Evolutionary conservation across 1,140 invertebrate species (phyloP), one percentile per base, ranked within the genome.

Genomic region (Musca vetustissima): DNA sequence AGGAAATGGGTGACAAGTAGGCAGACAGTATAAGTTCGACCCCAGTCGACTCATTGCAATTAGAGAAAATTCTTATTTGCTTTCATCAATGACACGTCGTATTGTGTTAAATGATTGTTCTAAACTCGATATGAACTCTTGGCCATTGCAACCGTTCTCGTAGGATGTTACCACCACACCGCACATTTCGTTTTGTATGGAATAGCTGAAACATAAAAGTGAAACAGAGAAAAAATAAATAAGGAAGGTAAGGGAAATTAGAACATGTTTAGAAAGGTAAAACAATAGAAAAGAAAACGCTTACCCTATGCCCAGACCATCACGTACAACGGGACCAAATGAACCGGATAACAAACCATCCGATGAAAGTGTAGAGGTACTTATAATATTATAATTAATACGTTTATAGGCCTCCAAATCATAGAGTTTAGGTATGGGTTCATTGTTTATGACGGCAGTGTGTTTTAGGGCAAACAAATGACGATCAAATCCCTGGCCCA

Each of bases 401-500:
- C 84, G 85, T 28, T 86, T 82, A 80, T 97, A 98, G 47, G 91
- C 90, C 64, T 90, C 88, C 79, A 97, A 94, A 66, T 87, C 83
- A 81, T 90, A 98, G 59, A 98, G 80, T 8, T 85, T 85, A 4
- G 92, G 91, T 24, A 87, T 72, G 0, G 83, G 76, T 19, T 84
- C 75, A 21, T 84, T 83, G n/a, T 86, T 84, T 68, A 89, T 85
- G 77, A 93, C 86, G 0, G 91, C 91, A 4, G 89, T 84, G 68
- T 89, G 86, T 75, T 88, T 90, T 49, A 99, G 79, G 0, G 89
- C 94, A 83, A 97, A 98, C 64, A 99, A 83, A 85, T 99, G 97
- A 25, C 98, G 85, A 85, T 99, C 97, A 83, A 98, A 99, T 3
- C 97, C 97, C 84, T 98, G 92, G 0, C 96, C 97, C 94, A 98